phyloP scores from a whole-genome alignment of 2,797 vertebrate genomes.

The Onychomys torridus region DNA sequence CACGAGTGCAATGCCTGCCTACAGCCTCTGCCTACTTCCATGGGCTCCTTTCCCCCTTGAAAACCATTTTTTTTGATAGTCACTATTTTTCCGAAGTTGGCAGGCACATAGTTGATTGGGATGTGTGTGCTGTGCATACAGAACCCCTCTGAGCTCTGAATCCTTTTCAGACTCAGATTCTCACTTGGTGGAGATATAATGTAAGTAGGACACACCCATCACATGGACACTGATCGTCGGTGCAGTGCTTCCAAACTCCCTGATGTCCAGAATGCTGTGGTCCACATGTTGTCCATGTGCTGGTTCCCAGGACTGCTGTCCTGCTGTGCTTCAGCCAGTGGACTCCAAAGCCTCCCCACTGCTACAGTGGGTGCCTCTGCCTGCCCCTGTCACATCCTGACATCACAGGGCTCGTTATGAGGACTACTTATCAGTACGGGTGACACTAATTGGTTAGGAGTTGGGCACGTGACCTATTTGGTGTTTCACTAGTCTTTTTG shows the following conservation, averaged over 20 bases:
- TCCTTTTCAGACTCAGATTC: not conserved
- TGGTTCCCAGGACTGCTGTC: not conserved
- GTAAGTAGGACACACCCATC: not conserved
- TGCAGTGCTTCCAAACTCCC: not conserved
- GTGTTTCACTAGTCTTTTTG: not conserved
- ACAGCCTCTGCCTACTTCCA: not conserved
- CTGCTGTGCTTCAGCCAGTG: not conserved
- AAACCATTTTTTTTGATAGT: not conserved
- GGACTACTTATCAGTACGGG: not conserved
- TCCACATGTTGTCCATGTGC: accelerated
- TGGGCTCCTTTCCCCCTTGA: not conserved
- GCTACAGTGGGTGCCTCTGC: not conserved
- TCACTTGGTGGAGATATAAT: not conserved
- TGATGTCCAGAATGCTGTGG: not conserved
- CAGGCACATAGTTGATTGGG: not conserved
- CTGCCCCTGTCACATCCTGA: not conserved
- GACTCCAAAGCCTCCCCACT: no score
- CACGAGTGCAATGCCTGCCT: not conserved
- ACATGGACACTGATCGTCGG: accelerated
- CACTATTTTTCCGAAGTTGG: not conserved
- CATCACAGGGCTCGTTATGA: not conserved
- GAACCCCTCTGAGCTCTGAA: not conserved
- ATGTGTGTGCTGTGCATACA: not conserved
- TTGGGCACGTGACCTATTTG: not conserved
- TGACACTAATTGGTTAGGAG: not conserved